phyloP scores from a whole-genome alignment of 2,113 vertebrate species.

The Megaceryle torquata region DNA sequence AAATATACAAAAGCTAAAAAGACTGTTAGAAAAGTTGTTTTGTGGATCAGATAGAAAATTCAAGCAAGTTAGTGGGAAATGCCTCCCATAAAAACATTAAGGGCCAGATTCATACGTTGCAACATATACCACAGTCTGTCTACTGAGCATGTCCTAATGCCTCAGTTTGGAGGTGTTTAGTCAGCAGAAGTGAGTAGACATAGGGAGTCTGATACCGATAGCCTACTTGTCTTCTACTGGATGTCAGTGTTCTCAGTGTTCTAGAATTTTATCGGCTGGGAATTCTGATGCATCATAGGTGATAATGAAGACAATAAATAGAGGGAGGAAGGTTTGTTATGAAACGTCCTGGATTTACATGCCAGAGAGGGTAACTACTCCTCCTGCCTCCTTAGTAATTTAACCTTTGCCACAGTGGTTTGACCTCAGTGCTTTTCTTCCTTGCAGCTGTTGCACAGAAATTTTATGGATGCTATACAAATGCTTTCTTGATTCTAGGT shows the following conservation, averaged over 20 bases:
- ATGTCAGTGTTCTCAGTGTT: background rate
- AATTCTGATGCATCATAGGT: background rate
- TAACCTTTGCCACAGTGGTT: slow-evolving; percentile 3
- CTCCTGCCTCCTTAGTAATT: background rate
- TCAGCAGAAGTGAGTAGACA: background rate
- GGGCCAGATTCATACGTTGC: background rate
- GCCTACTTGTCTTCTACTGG: background rate
- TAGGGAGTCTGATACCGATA: background rate
- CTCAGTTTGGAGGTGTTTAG: background rate
- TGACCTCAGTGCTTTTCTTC: background rate
- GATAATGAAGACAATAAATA: background rate
- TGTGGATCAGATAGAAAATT: background rate
- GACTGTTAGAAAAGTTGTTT: accelerated
- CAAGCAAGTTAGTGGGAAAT: background rate
- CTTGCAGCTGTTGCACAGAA: slow-evolving; percentile 7
- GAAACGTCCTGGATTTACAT: background rate
- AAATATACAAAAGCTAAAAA: background rate
- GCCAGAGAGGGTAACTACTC: background rate
- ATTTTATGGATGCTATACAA: background rate
- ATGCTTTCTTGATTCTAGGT: background rate
- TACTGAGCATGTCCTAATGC: background rate
- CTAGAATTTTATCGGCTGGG: background rate
- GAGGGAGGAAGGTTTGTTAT: background rate
- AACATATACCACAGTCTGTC: background rate
- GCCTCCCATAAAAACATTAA: background rate